Percentiles rank a stretch among this genome's conserved stretches.
These are phyloP conservation scores for Battus philenor DNA, from an alignment of 1,140 invertebrate species.

Conservation along the genomic window DNA sequence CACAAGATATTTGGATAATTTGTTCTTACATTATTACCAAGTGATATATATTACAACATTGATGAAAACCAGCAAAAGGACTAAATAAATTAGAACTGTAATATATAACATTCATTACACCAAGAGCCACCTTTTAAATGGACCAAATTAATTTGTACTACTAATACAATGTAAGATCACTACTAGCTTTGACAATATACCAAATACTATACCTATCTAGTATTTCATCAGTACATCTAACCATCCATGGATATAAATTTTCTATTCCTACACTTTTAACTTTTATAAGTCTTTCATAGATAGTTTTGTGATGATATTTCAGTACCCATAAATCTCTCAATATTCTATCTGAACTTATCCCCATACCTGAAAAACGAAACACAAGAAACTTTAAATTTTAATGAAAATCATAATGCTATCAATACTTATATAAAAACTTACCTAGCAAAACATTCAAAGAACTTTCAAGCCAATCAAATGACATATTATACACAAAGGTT, in stretches of 20 bases:
- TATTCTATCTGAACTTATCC: conserved; percentile 58
- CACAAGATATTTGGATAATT: too few species aligned
- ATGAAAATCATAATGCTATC: not conserved
- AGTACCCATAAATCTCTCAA: conserved; percentile 70
- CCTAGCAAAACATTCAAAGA: conserved; percentile 60
- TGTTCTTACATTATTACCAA: too few species aligned
- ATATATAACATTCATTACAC: too few species aligned
- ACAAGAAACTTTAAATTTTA: not conserved
- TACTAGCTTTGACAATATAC: too few species aligned
- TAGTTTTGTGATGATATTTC: conserved; percentile 62
- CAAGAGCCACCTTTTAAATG: too few species aligned
- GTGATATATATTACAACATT: too few species aligned
- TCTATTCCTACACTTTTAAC: conserved; percentile 51
- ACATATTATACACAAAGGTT: conserved; percentile 60
- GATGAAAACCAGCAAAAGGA: too few species aligned
- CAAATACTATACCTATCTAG: conserved; percentile 62
- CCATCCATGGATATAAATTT: conserved; percentile 68
- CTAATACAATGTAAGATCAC: too few species aligned
- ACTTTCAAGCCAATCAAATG: conserved; percentile 63
- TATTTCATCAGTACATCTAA: conserved; percentile 60
- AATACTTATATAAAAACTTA: conserved; percentile 27
- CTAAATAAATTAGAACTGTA: too few species aligned
- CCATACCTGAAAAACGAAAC: conserved; percentile 48
- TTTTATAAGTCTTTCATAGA: conserved; percentile 45
- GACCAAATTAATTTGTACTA: too few species aligned